Evolutionary conservation across 2,888 invertebrate species (phyloP), one percentile per base, ranked within the genome.

Genomic region (Gari tellinella): DNA sequence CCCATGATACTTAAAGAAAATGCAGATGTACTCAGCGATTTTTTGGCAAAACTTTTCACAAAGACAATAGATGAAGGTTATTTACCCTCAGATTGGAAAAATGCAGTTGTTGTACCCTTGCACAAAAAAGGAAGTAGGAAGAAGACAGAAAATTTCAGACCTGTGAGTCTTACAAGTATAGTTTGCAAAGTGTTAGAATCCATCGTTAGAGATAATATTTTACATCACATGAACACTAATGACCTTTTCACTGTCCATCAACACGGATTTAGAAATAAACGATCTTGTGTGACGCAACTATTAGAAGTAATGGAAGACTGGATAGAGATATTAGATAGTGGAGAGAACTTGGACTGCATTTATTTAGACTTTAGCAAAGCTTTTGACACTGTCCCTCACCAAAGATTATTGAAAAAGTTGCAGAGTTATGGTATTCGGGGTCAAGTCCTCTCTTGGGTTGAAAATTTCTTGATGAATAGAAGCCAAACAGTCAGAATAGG

Each of bases 321-420:
- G 63, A 37, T 37, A 15, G 31, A 56, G 12, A 25, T 12, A 1
- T 12, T 64, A 23, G 55, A 64, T 10, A 21, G 21, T 14, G 38
- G 14, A 17, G 15, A 19, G 17, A 21, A 19, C 21, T 19, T 25
- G 1, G 62, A 62, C 21, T 15, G 15, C 4, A 52, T 62, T 19
- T 52, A 41, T 26, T 45, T 64, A 17, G 64, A 64, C 26, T 64
- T 37, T n/a, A 21, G 17, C 14, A 55, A 64, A 48, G 55, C 64
- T 8, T 64, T 64, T 48, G 64, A 64, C n/a, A 45, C 21, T 5
- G 52, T 53, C 0, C 25, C 25, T 10, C 53, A 62, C 17, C n/a
- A 64, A 25, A 31, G 41, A 1, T 19, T 49, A 4, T 1, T 51
- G 3, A 23, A 19, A 25, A 65, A 65, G 21, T n/a, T 65, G 0